Percentiles rank a stretch among this genome's conserved stretches.
Conservation (phyloP, 2,888 invertebrate genomes). For the Lasioglossum calceatum region DNA sequence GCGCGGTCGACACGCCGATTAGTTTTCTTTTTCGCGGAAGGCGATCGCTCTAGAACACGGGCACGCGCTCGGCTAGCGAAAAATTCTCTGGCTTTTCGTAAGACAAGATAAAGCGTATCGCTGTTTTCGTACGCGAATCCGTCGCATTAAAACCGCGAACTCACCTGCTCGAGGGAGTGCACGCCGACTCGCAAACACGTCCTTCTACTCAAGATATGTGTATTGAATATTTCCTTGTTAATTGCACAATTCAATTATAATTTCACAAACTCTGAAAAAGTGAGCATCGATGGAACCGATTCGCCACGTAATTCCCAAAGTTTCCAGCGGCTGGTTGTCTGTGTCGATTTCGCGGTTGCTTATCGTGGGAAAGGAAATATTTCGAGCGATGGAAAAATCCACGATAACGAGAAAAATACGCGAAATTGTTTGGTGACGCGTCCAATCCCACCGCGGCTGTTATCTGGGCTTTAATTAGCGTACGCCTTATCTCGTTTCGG, state of each 20-base stretch:
- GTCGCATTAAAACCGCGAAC: not conserved
- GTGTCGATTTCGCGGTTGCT: constrained; percentile 3
- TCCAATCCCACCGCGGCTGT: constrained; percentile 58
- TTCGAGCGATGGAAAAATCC: constrained; percentile 49
- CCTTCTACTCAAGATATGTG: not conserved
- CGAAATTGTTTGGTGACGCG: constrained; percentile 58
- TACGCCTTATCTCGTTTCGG: constrained; percentile 68
- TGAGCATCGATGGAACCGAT: no score
- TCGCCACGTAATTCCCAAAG: not conserved
- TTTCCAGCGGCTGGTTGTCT: not conserved
- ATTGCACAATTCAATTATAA: no score
- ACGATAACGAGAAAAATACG: constrained; percentile 61
- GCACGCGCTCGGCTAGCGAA: constrained; percentile 31
- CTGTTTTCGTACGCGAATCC: not conserved
- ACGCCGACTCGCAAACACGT: not conserved
- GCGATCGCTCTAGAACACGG: constrained; percentile 32
- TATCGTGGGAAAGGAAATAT: constrained; percentile 45
- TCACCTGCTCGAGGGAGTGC: not conserved
- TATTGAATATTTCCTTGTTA: not conserved
- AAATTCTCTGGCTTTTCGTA: constrained; percentile 50
- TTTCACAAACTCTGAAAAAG: no score
- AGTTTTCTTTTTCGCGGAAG: constrained; percentile 61
- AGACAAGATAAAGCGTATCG: constrained; percentile 41
- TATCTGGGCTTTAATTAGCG: constrained; percentile 66
- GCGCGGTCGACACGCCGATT: constrained; percentile 53